Conservation (phyloP, 2,113 vertebrate species). For the cat (Felis catus) region F.catus_Fca126_mat1.0 CM031415.1:135614001-135614500, state of each 20-base stretch:
- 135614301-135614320: background rate
- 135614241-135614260: background rate
- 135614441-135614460: background rate
- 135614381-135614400: background rate
- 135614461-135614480: background rate
- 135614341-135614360: background rate
- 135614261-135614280: background rate
- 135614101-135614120: background rate
- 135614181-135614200: background rate
- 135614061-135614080: background rate
- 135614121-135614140: background rate
- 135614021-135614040: background rate
- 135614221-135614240: background rate
- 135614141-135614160: background rate
- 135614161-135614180: background rate
- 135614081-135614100: background rate
- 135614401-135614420: background rate
- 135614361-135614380: background rate
- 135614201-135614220: background rate
- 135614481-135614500: background rate
- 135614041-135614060: background rate
- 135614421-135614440: background rate
- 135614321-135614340: background rate
- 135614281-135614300: background rate
- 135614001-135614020: background rate